These are phyloP conservation scores for Nyctibius bracteatus DNA, from an alignment of 2,113 vertebrate species.

Conservation along the genomic window DNA sequence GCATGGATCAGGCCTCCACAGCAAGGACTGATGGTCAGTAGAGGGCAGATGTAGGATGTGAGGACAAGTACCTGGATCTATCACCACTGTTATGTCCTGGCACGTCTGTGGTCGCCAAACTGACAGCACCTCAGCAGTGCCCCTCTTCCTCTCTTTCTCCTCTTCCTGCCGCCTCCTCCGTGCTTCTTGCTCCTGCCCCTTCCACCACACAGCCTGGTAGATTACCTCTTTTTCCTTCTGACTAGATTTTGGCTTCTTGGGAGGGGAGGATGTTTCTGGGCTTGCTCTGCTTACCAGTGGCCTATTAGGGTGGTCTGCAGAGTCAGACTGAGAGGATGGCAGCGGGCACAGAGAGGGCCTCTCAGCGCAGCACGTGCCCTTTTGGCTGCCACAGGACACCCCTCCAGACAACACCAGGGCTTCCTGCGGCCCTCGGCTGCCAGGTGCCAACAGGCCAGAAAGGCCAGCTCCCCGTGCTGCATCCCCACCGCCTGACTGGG, in stretches of 20 bases:
- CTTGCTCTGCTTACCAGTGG: background rate
- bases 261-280: background rate
- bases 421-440: background rate
- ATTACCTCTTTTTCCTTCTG: slow-evolving; percentile 44
- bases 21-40: background rate
- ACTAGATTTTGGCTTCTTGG: slow-evolving; percentile 49
- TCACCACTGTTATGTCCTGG: slow-evolving; percentile 78
- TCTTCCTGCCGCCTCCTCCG: slow-evolving; percentile 49
- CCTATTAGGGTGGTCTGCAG: background rate
- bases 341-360: background rate
- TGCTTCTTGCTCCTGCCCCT: slow-evolving; percentile 38
- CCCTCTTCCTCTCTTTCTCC: slow-evolving; percentile 69
- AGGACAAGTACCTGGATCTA: slow-evolving; percentile 82
- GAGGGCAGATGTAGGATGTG: background rate
- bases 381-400: background rate
- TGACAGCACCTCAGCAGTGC: slow-evolving; percentile 61
- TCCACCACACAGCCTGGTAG: slow-evolving; percentile 31
- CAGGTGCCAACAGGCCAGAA: background rate
- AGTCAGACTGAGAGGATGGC: background rate
- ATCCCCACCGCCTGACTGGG: background rate
- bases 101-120: slow-evolving; percentile 84
- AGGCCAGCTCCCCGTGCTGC: background rate
- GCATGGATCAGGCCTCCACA: background rate
- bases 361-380: rapidly evolving
- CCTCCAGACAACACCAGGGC: background rate